Percentiles rank a stretch among this genome's conserved stretches.
Evolutionary conservation across 2,113 vertebrate genomes (phyloP).

Genomic region (Charina bottae): DNA sequence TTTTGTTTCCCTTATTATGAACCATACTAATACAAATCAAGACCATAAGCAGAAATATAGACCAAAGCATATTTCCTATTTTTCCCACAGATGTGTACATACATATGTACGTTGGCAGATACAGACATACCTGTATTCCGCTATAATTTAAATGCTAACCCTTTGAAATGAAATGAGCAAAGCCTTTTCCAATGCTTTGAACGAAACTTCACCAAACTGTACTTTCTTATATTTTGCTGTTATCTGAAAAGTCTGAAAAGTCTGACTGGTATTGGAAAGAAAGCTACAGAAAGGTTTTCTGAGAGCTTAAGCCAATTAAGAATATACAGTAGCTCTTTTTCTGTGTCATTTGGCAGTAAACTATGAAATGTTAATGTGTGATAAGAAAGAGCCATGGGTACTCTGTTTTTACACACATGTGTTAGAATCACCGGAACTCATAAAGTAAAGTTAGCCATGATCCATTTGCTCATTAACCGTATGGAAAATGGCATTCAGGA

Average conservation of each 20-base stretch:
- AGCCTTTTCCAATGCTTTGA: slow-evolving; percentile 37
- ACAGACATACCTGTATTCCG: slow-evolving; percentile 35
- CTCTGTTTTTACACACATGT: slow-evolving; percentile 74
- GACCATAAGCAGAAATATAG: slow-evolving; percentile 30
- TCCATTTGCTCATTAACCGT: slow-evolving; percentile 89
- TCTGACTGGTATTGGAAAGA: slow-evolving; percentile 37
- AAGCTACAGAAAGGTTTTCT: slow-evolving; percentile 55
- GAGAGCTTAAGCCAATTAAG: slow-evolving; percentile 74
- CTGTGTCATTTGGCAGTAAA: slow-evolving; percentile 74
- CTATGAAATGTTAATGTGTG: slow-evolving; percentile 68
- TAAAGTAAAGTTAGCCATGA: slow-evolving; percentile 86
- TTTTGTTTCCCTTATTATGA: slow-evolving; percentile 22
- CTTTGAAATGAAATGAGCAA: slow-evolving; percentile 38
- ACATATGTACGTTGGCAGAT: background rate
- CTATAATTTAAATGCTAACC: slow-evolving; percentile 28
- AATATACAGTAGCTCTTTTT: slow-evolving; percentile 71
- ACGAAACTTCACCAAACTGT: slow-evolving; percentile 33
- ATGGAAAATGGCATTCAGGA: slow-evolving; percentile 89
- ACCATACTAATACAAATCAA: slow-evolving; percentile 19
- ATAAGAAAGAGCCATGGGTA: slow-evolving; percentile 77
- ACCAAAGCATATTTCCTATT: background rate
- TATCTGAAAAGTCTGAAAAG: slow-evolving; percentile 21
- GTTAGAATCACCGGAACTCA: slow-evolving; percentile 76
- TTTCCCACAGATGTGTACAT: background rate
- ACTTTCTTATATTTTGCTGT: slow-evolving; percentile 47